Evolutionary conservation across 2,797 vertebrate genomes (phyloP).

Genomic region (Esox masquinongy): DNA sequence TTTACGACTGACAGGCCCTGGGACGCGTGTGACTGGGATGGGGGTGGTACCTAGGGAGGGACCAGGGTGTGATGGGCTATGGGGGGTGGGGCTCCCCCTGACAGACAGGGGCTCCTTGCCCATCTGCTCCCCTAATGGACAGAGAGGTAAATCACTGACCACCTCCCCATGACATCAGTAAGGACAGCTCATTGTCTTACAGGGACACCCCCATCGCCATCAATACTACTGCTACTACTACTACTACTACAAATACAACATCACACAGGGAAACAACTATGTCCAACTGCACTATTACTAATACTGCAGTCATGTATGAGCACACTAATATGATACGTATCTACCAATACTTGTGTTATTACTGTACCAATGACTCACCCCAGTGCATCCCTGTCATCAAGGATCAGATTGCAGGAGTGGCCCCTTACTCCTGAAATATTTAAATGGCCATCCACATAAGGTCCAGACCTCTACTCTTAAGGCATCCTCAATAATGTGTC

Average conservation of each 20-base stretch:
- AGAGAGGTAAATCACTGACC: slow-evolving; percentile 63
- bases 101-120: slow-evolving; percentile 68
- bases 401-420: not conserved
- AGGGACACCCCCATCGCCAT: slow-evolving; percentile 61
- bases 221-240: slow-evolving; percentile 32
- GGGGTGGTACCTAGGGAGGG: slow-evolving; percentile 53
- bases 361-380: not conserved
- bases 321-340: not conserved
- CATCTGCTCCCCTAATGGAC: slow-evolving; percentile 74
- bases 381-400: not conserved
- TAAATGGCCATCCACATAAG: not conserved
- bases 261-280: not conserved
- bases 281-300: not conserved
- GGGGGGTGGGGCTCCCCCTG: slow-evolving; percentile 56
- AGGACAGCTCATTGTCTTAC: slow-evolving; percentile 74
- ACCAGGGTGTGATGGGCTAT: slow-evolving; percentile 25
- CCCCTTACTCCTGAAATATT: not conserved
- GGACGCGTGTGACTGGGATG: slow-evolving; percentile 30
- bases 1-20: slow-evolving; percentile 48
- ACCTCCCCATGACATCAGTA: slow-evolving; percentile 60
- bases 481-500: not conserved
- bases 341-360: not conserved
- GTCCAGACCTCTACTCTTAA: not conserved
- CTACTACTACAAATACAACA: not conserved
- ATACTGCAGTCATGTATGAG: not conserved